Conservation (phyloP, 2,113 vertebrate species). For the Poeciliopsis turrubarensis region DNA sequence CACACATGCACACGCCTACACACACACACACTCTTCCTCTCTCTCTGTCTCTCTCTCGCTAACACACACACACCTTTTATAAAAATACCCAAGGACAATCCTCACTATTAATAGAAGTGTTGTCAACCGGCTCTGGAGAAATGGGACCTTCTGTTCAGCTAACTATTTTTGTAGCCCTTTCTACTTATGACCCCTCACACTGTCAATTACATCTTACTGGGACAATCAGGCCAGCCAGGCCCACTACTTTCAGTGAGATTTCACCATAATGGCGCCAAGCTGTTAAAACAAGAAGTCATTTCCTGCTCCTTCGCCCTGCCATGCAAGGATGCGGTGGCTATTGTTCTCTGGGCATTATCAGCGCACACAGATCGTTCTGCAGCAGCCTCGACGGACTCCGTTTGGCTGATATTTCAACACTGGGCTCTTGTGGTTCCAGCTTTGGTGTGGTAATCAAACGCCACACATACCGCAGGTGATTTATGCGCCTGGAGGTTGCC, state of each 20-base stretch:
- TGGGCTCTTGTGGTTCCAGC: constrained; percentile 54
- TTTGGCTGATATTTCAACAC: constrained; percentile 65
- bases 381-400: constrained; percentile 42
- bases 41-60: too few relatives aligned
- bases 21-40: constrained; percentile 1
- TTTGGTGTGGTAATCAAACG: constrained; percentile 52
- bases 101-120: constrained; percentile 77
- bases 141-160: constrained; percentile 71
- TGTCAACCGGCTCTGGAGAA: constrained; percentile 74
- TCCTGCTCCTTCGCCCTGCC: not conserved
- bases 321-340: not conserved
- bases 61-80: constrained; percentile 63
- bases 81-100: constrained; percentile 78
- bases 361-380: constrained; percentile 19
- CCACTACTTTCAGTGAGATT: not conserved
- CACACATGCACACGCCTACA: constrained; percentile 27
- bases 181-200: constrained; percentile 49
- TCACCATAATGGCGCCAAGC: too few relatives aligned
- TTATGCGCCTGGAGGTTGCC: constrained; percentile 48
- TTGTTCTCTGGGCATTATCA: not conserved
- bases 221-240: not conserved
- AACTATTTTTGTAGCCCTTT: constrained; percentile 70
- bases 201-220: constrained; percentile 45
- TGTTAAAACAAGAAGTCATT: too few relatives aligned
- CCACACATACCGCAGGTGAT: constrained; percentile 62